These are phyloP conservation scores for Bradypodion ventrale DNA, from an alignment of 2,797 vertebrate species.

Conservation along the genomic window DNA sequence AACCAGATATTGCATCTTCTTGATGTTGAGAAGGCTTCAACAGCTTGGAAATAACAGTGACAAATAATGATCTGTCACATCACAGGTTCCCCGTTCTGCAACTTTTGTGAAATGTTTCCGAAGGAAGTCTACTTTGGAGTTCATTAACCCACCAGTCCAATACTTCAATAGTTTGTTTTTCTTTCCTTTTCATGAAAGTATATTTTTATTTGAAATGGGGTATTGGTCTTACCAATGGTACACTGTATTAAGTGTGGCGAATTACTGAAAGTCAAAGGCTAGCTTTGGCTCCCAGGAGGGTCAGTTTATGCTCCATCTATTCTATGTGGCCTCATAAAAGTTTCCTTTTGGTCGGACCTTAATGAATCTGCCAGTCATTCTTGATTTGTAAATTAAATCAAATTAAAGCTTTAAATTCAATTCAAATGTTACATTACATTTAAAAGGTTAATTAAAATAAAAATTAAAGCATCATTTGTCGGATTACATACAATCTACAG, in stretches of 20 bases:
- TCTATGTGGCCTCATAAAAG: not conserved
- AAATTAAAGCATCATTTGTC: slow-evolving; percentile 28
- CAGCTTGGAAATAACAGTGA: too few species aligned
- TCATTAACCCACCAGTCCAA: not conserved
- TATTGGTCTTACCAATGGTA: not conserved
- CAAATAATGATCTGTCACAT: too few species aligned
- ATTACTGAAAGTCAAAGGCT: not conserved
- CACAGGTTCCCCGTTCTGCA: too few species aligned
- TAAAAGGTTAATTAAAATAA: slow-evolving; percentile 31
- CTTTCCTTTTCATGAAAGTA: not conserved
- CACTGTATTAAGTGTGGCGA: not conserved
- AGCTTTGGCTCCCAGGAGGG: not conserved
- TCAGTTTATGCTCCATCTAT: too few species aligned
- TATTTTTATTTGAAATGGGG: not conserved
- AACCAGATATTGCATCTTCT: too few species aligned
- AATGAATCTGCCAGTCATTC: slow-evolving; percentile 13
- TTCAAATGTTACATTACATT: slow-evolving; percentile 17
- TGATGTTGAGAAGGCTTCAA: too few species aligned
- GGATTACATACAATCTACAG: slow-evolving; percentile 21
- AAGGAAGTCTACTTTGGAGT: not conserved
- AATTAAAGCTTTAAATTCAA: slow-evolving; percentile 11
- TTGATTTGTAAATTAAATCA: slow-evolving; percentile 21
- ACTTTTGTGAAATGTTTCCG: too few species aligned
- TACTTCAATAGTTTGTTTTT: not conserved
- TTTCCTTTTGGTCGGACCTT: not conserved